A percentile compares a stretch with the other conserved stretches of the same genome.
phyloP scores from a whole-genome alignment of 1,140 invertebrate genomes.

The Halesus radiatus region DNA sequence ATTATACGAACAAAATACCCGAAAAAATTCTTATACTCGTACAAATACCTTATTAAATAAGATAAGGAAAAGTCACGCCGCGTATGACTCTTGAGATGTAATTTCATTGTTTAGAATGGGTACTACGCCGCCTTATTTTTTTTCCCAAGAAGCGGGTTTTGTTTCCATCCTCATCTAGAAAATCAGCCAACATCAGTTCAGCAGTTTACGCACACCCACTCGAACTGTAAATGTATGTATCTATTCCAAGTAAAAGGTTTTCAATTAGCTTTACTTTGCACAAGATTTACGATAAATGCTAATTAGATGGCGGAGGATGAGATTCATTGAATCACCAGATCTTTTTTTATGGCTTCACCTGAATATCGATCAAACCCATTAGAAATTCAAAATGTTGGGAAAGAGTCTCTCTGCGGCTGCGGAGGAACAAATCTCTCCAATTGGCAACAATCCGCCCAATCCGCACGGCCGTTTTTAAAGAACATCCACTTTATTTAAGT shows the following conservation, averaged over 20 bases:
- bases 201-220: too few species aligned
- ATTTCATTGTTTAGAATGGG: too few species aligned
- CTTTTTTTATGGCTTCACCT: conserved; percentile 13
- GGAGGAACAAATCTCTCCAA: background rate
- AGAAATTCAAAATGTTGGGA: background rate
- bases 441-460: conserved; percentile 15
- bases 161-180: too few species aligned
- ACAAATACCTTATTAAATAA: too few species aligned
- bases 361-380: conserved; percentile 8
- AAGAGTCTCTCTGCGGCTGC: background rate
- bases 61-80: too few species aligned
- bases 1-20: too few species aligned
- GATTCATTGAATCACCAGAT: background rate
- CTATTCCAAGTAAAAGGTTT: background rate
- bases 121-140: too few species aligned
- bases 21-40: too few species aligned
- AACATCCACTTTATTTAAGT: conserved; percentile 16
- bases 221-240: background rate
- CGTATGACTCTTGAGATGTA: too few species aligned
- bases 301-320: conserved; percentile 7
- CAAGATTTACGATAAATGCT: conserved; percentile 6
- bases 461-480: background rate
- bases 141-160: too few species aligned
- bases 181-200: too few species aligned
- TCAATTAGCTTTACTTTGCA: conserved; percentile 10